These are phyloP conservation scores for Istiophorus platypterus DNA, from an alignment of 2,113 vertebrate genomes.

Conservation along the genomic window DNA sequence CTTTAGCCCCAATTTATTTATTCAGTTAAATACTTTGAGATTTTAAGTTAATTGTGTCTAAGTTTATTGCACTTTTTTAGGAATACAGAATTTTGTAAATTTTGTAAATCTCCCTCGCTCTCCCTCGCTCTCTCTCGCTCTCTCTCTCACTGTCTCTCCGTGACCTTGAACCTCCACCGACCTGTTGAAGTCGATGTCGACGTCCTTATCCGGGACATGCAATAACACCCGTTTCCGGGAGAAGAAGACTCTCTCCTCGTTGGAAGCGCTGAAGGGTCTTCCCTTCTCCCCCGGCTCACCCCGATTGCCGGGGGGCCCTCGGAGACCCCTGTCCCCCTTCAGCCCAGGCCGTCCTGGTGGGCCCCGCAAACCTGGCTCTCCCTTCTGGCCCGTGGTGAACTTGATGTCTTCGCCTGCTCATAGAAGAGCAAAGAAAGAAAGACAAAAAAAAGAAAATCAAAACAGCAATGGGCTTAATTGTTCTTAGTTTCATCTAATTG, in stretches of 20 bases:
- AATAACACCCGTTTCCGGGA: constrained; percentile 14
- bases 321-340: constrained; percentile 60
- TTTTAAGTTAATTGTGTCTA: too few relatives aligned
- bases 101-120: too few relatives aligned
- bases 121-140: too few relatives aligned
- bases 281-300: constrained; percentile 43
- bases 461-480: too few relatives aligned
- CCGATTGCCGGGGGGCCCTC: background rate
- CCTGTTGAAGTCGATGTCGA: constrained; percentile 45
- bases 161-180: constrained; percentile 16
- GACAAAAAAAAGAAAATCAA: too few relatives aligned
- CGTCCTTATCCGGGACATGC: rapidly evolving
- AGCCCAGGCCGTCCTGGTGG: constrained; percentile 63
- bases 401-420: constrained; percentile 72
- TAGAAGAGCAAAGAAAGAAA: background rate
- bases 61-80: too few relatives aligned
- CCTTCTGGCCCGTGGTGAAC: constrained; percentile 52
- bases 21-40: too few relatives aligned
- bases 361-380: constrained; percentile 14
- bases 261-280: constrained; percentile 1
- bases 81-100: too few relatives aligned
- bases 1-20: too few relatives aligned
- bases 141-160: too few relatives aligned
- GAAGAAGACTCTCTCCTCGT: constrained; percentile 43
- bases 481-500: too few relatives aligned